phyloP scores from a whole-genome alignment of 1,140 invertebrate species.

The Galleria mellonella region DNA sequence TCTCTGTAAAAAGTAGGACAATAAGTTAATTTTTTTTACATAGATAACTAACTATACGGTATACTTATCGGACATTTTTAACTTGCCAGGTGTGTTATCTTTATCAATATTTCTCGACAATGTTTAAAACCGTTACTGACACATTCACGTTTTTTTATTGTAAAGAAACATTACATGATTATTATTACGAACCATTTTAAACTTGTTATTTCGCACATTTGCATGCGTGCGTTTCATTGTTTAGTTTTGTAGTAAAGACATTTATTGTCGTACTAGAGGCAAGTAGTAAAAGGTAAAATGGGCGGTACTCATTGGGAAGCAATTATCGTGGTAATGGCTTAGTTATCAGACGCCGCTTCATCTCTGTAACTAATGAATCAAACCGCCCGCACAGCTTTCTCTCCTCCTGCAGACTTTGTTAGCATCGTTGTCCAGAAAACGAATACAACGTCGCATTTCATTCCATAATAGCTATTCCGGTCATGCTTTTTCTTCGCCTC shows the following conservation, averaged over 20 bases:
- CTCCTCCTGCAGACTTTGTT: conserved; percentile 15
- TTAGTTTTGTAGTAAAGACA: too few relatives aligned
- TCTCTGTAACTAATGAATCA: conserved; percentile 38
- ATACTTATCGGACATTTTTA: too few relatives aligned
- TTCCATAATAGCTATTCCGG: too few relatives aligned
- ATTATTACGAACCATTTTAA: too few relatives aligned
- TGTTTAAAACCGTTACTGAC: conserved; percentile 15
- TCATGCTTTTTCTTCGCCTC: too few relatives aligned
- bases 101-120: conserved; percentile 8
- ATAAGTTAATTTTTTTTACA: too few relatives aligned
- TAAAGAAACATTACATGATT: conserved; percentile 4
- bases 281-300: conserved; percentile 13
- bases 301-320: conserved; percentile 25
- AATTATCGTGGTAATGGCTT: conserved; percentile 52
- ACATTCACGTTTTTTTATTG: conserved; percentile 12
- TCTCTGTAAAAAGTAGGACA: too few relatives aligned
- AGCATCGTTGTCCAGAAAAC: too few relatives aligned
- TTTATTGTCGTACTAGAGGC: too few relatives aligned
- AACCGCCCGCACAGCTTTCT: conserved; percentile 24
- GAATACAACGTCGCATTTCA: too few relatives aligned
- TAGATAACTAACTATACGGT: too few relatives aligned
- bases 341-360: conserved; percentile 44
- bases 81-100: conserved; percentile 2
- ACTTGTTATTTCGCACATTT: conserved; percentile 6
- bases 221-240: not conserved